Conservation (phyloP, 2,797 vertebrate genomes). For the Xiphophorus birchmanni region DNA sequence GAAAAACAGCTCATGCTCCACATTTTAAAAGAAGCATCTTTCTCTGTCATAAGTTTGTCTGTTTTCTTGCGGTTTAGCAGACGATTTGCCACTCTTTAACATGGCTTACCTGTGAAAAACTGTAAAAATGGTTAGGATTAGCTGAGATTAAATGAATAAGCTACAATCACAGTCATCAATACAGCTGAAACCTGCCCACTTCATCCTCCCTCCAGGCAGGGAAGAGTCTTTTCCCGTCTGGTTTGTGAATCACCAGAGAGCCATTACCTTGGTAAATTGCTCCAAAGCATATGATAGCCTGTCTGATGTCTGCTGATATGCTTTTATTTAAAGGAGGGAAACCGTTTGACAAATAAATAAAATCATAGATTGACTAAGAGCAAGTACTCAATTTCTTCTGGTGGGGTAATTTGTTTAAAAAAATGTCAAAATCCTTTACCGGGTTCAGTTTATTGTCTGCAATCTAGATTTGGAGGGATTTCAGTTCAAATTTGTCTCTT, state of each 20-base stretch:
- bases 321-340: constrained; percentile 58
- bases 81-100: constrained; percentile 19
- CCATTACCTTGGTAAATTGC: constrained; percentile 62
- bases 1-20: constrained; percentile 32
- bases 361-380: constrained; percentile 39
- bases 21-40: constrained; percentile 33
- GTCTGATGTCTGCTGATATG: constrained; percentile 60
- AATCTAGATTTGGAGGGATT: neutral
- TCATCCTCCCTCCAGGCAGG: constrained; percentile 31
- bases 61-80: neutral
- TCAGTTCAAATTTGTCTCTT: neutral
- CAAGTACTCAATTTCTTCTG: constrained; percentile 12
- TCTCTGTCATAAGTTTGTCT: constrained; percentile 18
- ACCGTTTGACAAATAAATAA: constrained; percentile 51
- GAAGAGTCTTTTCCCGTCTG: constrained; percentile 28
- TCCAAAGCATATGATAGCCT: constrained; percentile 45
- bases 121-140: constrained; percentile 24
- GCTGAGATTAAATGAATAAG: constrained; percentile 41
- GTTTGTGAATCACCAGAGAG: constrained; percentile 62
- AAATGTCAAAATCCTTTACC: constrained; percentile 14
- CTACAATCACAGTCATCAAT: constrained; percentile 19
- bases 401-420: constrained; percentile 31
- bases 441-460: constrained; percentile 21
- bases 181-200: constrained; percentile 24
- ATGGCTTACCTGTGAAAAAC: constrained; percentile 24